These are phyloP conservation scores for Poeciliopsis paucimaculata DNA, from an alignment of 2,797 vertebrate genomes.

Conservation along the genomic window DNA sequence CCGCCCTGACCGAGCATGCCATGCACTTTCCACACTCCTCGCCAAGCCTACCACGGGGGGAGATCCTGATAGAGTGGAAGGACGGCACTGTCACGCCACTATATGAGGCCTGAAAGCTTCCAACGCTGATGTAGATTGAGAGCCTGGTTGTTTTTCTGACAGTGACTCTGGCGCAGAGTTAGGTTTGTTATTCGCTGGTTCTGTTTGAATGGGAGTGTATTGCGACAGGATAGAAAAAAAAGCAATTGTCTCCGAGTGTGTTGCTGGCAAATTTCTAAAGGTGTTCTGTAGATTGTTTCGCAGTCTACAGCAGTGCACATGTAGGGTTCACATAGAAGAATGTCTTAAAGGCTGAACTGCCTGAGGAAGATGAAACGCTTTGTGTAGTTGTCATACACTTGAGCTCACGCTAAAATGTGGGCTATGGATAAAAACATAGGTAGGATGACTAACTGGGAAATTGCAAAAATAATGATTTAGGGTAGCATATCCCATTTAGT, in stretches of 20 bases:
- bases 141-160: slow-evolving; percentile 17
- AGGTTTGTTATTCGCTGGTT: neutral
- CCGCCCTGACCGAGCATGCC: slow-evolving; percentile 74
- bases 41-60: slow-evolving; percentile 80
- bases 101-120: slow-evolving; percentile 73
- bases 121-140: neutral
- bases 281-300: neutral
- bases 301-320: slow-evolving; percentile 2
- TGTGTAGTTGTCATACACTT: neutral
- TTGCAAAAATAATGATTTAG: neutral
- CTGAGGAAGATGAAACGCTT: slow-evolving; percentile 11
- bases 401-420: neutral
- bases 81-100: slow-evolving; percentile 87
- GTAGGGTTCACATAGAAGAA: neutral
- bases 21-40: slow-evolving; percentile 72
- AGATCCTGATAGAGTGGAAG: slow-evolving; percentile 91
- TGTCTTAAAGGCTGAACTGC: slow-evolving; percentile 9
- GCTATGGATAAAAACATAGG: neutral
- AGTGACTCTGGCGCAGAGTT: neutral
- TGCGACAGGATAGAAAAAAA: neutral
- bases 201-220: neutral
- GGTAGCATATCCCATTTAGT: neutral
- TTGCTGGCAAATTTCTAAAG: neutral
- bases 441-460: neutral
- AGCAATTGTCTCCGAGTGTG: neutral